Base-by-base conservation (phyloP, 2,113 vertebrate genomes). In the Zootoca vivipara region DNA sequence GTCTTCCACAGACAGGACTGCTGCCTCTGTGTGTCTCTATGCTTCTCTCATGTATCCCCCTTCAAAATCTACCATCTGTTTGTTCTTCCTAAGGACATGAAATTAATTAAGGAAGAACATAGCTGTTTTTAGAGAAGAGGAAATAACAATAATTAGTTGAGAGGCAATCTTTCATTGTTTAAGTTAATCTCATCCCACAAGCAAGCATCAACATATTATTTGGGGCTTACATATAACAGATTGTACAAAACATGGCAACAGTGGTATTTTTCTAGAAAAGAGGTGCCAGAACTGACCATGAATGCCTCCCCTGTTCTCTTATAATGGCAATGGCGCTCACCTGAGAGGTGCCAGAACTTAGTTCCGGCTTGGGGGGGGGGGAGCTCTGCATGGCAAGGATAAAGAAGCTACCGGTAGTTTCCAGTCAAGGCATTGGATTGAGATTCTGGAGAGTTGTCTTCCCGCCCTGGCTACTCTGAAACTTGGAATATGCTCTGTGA, bases 31-130 rank as follows among this genome's bases (percentile, higher is more conserved):
- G 18, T 79, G 67, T 38, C 40, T 35, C 38, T 35, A 72, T 40
- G 10, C 35, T 38, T 62, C 52, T 75, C 33, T 35, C 69, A 56
- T 67, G 28, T n/a, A 24, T 77, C 22, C 35, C 35, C 62, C 83
- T 77, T 83, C 62, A 88, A 83, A 83, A 52, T 30, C 40, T 88
- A 72, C n/a, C 72, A 88, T 77, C 40, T 83, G 81, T 33, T 88
- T 82, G 30, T 75, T 77, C 16, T 78, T 83, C 58, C 73, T 77
- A 88, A 64, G 24, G 33, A 77, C 62, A 77, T 28, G 42, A 56
- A 38, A 88, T 69, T 77, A 83, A 83, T 69, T 83, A 52, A 83
- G n/a, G 81, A 67, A 7, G 5, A 22, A 8, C 62, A 83, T 22
- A 7, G 18, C 33, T 83, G 73, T 78, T 83, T 77, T 83, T 78